Percentiles rank a stretch among this genome's conserved stretches.
Conservation (phyloP, 2,797 vertebrate genomes). For the Potorous gilbertii region DNA sequence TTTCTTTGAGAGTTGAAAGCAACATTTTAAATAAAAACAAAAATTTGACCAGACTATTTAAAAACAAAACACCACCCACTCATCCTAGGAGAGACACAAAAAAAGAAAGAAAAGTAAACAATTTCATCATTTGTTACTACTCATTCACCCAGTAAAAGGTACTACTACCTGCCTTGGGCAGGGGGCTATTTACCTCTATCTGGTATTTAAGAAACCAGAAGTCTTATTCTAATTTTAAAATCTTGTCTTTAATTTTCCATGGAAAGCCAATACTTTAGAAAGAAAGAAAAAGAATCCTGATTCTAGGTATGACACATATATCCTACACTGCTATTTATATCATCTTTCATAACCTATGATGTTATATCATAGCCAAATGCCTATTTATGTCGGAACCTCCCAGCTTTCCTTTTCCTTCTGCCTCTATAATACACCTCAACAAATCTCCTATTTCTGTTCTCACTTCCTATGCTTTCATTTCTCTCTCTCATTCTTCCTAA, state of each 20-base stretch:
- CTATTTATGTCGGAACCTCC: background rate
- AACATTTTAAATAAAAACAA: constrained; percentile 24
- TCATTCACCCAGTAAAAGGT: background rate
- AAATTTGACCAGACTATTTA: constrained; percentile 6
- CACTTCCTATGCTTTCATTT: background rate
- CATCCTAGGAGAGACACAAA: background rate
- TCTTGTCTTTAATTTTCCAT: background rate
- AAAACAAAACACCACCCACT: background rate
- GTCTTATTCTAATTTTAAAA: background rate
- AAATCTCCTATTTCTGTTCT: background rate
- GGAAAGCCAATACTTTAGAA: constrained; percentile 1
- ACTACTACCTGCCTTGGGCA: background rate
- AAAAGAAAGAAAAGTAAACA: background rate
- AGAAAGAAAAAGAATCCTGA: background rate
- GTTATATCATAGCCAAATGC: background rate
- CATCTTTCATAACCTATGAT: background rate
- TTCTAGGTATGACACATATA: background rate
- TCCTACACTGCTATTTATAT: background rate
- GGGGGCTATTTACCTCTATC: background rate
- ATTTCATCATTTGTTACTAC: background rate
- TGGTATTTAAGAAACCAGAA: background rate
- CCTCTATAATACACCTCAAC: background rate
- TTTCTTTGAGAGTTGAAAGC: constrained; percentile 43
- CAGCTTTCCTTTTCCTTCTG: background rate
- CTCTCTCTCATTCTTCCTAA: background rate